Conservation (phyloP, 1,140 invertebrate species). For the Drosophila cardini region DNA sequence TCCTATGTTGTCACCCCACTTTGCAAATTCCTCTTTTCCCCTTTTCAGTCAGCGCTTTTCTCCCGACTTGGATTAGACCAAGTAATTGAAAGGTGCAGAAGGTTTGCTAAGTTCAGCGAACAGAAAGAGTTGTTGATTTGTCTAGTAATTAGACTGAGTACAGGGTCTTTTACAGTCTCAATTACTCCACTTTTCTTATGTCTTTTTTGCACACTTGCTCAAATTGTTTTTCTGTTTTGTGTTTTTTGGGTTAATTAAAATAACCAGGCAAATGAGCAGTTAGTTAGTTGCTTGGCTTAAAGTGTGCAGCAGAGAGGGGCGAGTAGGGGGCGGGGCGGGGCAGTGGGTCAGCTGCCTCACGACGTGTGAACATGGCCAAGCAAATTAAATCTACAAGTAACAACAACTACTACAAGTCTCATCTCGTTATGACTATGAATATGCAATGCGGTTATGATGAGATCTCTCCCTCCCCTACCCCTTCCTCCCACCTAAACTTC, state of each 20-base stretch:
- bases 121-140: too few species aligned
- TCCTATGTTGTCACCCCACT: conserved; percentile 71
- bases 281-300: conserved; percentile 22
- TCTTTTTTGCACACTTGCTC: conserved; percentile 48
- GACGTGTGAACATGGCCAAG: conserved; percentile 46
- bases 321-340: background rate
- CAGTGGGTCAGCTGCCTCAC: conserved; percentile 47
- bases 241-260: conserved; percentile 71
- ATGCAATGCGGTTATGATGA: conserved; percentile 66
- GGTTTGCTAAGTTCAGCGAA: too few species aligned
- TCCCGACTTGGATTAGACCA: conserved; percentile 6
- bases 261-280: conserved; percentile 74
- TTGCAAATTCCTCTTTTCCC: background rate
- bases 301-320: background rate
- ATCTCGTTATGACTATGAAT: conserved; percentile 70
- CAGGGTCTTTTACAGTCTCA: too few species aligned
- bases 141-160: too few species aligned
- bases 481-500: background rate
- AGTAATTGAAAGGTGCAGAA: too few species aligned
- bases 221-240: conserved; percentile 44
- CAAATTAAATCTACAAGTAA: conserved; percentile 49
- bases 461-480: conserved; percentile 13
- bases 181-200: background rate
- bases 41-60: too few species aligned
- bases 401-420: conserved; percentile 3